Evolutionary conservation across 2,113 vertebrate species (phyloP).

Genomic region (Paramormyrops kingsleyae): DNA sequence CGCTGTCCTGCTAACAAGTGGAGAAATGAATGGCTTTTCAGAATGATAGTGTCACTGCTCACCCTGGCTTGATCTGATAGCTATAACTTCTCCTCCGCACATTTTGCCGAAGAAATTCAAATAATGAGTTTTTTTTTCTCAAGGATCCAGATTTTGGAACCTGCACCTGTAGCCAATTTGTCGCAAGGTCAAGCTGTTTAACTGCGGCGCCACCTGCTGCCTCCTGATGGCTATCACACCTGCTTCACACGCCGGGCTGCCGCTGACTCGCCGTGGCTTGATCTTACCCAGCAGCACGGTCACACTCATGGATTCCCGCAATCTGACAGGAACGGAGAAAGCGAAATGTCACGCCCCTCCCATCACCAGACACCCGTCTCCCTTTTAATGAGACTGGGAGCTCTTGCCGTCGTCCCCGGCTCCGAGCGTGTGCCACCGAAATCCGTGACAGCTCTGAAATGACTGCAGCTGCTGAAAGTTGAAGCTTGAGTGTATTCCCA

Average conservation of each 20-base stretch:
- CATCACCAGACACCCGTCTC: background rate
- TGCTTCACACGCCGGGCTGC: slow-evolving; percentile 11
- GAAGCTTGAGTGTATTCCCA: background rate
- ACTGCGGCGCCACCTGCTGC: background rate
- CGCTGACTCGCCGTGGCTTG: slow-evolving; percentile 35
- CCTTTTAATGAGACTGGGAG: slow-evolving; percentile 18
- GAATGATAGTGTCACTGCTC: background rate
- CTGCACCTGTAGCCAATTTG: background rate
- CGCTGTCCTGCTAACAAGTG: background rate
- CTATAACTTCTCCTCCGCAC: background rate
- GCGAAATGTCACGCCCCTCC: slow-evolving; percentile 23
- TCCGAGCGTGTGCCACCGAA: background rate
- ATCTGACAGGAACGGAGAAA: slow-evolving; percentile 45
- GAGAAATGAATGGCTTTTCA: background rate
- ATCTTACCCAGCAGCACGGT: slow-evolving; percentile 54
- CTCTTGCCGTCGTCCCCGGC: background rate
- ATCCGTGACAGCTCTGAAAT: background rate
- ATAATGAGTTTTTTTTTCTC: background rate
- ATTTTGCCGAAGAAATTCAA: background rate
- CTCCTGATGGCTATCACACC: background rate
- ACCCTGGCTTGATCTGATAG: background rate
- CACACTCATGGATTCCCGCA: slow-evolving; percentile 44
- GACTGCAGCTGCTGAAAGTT: background rate
- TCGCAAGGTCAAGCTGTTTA: background rate
- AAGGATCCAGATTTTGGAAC: background rate